Percentiles rank a stretch among this genome's conserved stretches.
phyloP scores from a whole-genome alignment of 2,113 vertebrate species.

The Nothocercus julius region DNA sequence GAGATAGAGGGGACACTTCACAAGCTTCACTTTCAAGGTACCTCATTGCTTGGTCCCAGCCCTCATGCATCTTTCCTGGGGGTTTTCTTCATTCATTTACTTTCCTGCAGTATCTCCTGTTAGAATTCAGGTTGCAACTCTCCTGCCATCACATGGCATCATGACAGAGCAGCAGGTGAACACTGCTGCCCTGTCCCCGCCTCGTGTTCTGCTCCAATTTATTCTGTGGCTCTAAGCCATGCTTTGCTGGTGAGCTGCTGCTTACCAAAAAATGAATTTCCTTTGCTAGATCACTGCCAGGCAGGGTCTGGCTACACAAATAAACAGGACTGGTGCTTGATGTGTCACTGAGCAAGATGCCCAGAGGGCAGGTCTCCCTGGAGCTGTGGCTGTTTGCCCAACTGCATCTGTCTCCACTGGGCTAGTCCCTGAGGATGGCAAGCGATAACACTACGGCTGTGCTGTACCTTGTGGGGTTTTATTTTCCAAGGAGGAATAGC shows the following conservation, averaged over 20 bases:
- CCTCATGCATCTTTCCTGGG: background rate
- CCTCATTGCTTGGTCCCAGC: background rate
- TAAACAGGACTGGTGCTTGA: background rate
- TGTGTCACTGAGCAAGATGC: background rate
- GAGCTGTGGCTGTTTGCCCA: background rate
- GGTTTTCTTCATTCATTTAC: background rate
- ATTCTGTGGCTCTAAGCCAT: background rate
- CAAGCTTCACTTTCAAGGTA: background rate
- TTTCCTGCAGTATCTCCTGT: background rate
- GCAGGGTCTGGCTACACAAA: background rate
- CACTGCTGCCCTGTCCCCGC: background rate
- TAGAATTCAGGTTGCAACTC: background rate
- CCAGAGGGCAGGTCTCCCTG: background rate
- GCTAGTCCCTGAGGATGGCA: background rate
- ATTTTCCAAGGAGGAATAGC: background rate
- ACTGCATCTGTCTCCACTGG: background rate
- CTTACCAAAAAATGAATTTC: background rate
- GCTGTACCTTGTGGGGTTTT: background rate
- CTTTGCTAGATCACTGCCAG: background rate
- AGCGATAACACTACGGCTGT: background rate
- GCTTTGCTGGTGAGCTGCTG: background rate
- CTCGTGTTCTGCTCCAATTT: background rate
- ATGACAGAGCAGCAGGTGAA: background rate
- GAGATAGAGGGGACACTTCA: background rate
- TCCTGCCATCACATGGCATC: background rate